Base-by-base conservation (phyloP, 1,140 invertebrate genomes). In the Scaptomyza montana region DNA sequence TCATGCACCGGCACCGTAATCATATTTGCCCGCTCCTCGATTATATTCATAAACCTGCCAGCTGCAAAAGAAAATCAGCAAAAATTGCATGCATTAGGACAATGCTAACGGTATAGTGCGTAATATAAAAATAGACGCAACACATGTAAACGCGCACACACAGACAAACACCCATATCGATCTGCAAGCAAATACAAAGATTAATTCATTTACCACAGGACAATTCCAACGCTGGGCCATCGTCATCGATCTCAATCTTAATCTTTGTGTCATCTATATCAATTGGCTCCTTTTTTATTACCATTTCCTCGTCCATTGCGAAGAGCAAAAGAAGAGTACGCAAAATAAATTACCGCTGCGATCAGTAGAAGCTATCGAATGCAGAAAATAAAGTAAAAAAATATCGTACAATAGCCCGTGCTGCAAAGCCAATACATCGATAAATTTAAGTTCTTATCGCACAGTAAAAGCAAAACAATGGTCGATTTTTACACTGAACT, bases 341-440 rank as follows among this genome's bases (percentile, higher is more conserved):
- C 77, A 80, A 64, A 85, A 74, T 66, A 77, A 76, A 65, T 71
- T 76, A 82, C 74, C 79, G 78, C 78, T 64, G 56, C 79, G 79
- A 81, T 81, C 78, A 60, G 78, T 69, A 33, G n/a, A 7, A n/a
- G 49, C 28, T 62, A 80, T 73, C 72, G 73, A 76, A 41, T 56
- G 13, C 30, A 33, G 21, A 25, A 25, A 25, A 43, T 12, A n/a
- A 12, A 9, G 51, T 33, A 51, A 9, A 56, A 43, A 45, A 19
- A 7, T 53, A 63, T 57, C 62, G 43, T 75, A 53, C 65, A 61
- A 46, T 13, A 50, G 7, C 41, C 63, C 33, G 33, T 47, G 16
- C 10, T 8, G 9, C 43, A 1, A 4, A 33, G 5, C 8, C 64
- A 43, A 61, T 67, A 66, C 4, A 54, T 57, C 61, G 55, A 66